phyloP scores from a whole-genome alignment of 2,113 vertebrate genomes.

The Sitta europaea region DNA sequence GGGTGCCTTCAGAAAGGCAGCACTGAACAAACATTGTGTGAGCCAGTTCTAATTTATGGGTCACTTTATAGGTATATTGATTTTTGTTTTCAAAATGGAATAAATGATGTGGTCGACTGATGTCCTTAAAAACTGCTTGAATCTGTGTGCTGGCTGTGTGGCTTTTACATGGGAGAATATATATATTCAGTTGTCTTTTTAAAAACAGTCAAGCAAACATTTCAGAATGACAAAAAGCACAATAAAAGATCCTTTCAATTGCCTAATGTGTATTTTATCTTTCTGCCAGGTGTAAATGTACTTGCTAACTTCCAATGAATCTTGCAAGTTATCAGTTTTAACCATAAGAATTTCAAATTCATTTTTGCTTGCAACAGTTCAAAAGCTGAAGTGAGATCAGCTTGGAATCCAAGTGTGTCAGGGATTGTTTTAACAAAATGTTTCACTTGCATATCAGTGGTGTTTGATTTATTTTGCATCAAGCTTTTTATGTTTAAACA shows the following conservation, averaged over 20 bases:
- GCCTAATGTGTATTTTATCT: slow-evolving; percentile 20
- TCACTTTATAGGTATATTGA: slow-evolving; percentile 93
- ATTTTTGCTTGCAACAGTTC: slow-evolving; percentile 56
- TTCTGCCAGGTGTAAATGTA: slow-evolving; percentile 42
- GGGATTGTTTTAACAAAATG: slow-evolving; percentile 73
- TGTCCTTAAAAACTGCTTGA: slow-evolving; percentile 75
- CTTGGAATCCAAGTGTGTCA: slow-evolving; percentile 65
- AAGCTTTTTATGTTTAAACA: slow-evolving; percentile 81
- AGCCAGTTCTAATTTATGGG: slow-evolving; percentile 89
- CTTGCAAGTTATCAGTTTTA: slow-evolving; percentile 56
- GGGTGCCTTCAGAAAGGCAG: slow-evolving; percentile 84
- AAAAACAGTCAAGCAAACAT: slow-evolving; percentile 69
- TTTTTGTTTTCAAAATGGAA: slow-evolving; percentile 93
- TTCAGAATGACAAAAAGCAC: slow-evolving; percentile 50
- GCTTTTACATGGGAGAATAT: slow-evolving; percentile 26
- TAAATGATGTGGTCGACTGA: slow-evolving; percentile 84
- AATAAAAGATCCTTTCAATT: slow-evolving; percentile 36
- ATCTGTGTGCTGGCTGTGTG: slow-evolving; percentile 49
- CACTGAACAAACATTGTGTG: slow-evolving; percentile 84
- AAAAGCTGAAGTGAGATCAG: slow-evolving; percentile 55
- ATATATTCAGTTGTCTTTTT: slow-evolving; percentile 63
- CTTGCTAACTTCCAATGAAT: slow-evolving; percentile 16
- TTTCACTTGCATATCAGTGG: slow-evolving; percentile 73
- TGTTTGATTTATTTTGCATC: slow-evolving; percentile 82
- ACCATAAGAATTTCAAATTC: slow-evolving; percentile 53